Conservation (phyloP, 2,113 vertebrate genomes). For the Myocastor coypus region DNA sequence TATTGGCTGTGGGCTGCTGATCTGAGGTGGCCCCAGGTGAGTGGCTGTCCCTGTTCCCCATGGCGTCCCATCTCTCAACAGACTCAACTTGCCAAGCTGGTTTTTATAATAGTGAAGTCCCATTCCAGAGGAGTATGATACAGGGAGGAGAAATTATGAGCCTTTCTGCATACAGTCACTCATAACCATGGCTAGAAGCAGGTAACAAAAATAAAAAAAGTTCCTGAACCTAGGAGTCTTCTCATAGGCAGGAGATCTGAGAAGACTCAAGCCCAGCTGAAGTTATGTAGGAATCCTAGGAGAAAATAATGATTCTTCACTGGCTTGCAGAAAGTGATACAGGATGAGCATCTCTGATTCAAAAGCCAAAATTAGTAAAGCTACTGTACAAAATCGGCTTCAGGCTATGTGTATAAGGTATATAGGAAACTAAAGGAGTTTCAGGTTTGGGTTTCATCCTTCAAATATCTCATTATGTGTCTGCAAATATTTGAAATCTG, state of each 20-base stretch:
- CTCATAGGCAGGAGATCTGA: not conserved
- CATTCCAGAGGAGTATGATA: not conserved
- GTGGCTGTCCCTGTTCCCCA: too few species aligned
- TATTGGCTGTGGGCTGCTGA: accelerated
- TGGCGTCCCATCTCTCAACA: too few species aligned
- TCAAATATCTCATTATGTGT: not conserved
- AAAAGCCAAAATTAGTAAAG: not conserved
- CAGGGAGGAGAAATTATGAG: not conserved
- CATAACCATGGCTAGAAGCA: not conserved
- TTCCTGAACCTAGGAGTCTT: not conserved
- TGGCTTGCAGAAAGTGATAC: not conserved
- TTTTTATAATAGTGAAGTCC: too few species aligned
- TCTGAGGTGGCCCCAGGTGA: too few species aligned
- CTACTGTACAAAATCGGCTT: not conserved
- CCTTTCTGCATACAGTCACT: not conserved
- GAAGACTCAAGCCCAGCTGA: not conserved
- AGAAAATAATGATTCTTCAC: not conserved
- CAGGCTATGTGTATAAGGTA: not conserved
- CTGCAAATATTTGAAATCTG: not conserved
- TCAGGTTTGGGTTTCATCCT: not conserved
- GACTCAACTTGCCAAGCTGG: too few species aligned
- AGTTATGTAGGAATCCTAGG: not conserved
- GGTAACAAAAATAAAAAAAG: not conserved
- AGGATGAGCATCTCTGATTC: not conserved
- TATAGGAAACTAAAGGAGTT: not conserved